A percentile compares a stretch with the other conserved stretches of the same genome.
These are phyloP conservation scores for Austrolebias charrua DNA, from an alignment of 2,797 vertebrate genomes.

Conservation along the genomic window DNA sequence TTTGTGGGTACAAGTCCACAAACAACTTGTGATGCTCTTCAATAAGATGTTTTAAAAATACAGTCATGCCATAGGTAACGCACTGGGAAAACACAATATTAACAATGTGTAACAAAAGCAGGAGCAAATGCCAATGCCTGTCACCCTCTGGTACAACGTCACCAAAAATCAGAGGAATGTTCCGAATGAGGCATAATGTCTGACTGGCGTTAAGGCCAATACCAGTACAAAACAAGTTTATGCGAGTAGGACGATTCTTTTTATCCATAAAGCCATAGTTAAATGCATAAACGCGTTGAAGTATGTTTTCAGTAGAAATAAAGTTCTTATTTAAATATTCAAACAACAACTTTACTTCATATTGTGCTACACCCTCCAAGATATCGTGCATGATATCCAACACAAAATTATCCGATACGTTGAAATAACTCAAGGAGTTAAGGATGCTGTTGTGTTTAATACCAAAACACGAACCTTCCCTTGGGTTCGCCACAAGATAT, in stretches of 20 bases:
- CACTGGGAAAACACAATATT: neutral
- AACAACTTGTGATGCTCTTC: neutral
- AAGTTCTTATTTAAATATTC: neutral
- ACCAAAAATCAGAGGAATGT: neutral
- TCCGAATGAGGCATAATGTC: neutral
- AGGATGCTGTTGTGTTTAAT: slow-evolving; percentile 10
- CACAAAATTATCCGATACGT: slow-evolving; percentile 14
- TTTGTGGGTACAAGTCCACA: neutral
- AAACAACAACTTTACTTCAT: slow-evolving; percentile 21
- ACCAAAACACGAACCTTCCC: slow-evolving; percentile 12
- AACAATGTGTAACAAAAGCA: neutral
- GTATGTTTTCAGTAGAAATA: too few species aligned
- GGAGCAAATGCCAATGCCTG: neutral
- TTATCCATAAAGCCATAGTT: slow-evolving; percentile 3
- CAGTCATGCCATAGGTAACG: neutral
- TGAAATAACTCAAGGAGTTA: slow-evolving; percentile 14
- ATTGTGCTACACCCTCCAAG: slow-evolving; percentile 12
- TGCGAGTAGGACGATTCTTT: neutral
- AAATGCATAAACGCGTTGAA: neutral
- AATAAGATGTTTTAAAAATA: neutral
- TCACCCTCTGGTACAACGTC: neutral
- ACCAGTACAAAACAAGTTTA: neutral
- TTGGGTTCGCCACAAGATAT: neutral
- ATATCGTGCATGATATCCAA: slow-evolving; percentile 17
- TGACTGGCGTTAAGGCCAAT: neutral